phyloP scores from a whole-genome alignment of 2,113 vertebrate species.

The human (Homo sapiens) region DNA sequence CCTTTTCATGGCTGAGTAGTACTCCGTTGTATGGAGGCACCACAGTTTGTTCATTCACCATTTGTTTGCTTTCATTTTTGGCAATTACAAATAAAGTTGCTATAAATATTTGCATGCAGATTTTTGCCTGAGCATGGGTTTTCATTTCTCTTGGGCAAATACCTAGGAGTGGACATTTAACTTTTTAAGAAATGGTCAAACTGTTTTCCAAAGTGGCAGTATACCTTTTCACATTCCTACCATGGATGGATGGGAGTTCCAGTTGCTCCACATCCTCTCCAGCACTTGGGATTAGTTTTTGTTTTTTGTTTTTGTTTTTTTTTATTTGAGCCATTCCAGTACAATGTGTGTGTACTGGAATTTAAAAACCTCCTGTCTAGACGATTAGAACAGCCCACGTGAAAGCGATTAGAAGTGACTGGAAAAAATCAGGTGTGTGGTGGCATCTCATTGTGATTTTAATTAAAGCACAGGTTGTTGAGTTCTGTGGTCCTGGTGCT shows the following conservation, averaged over 20 bases:
- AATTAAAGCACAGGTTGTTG: background rate
- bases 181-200: background rate
- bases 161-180: background rate
- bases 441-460: background rate
- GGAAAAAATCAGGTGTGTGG: background rate
- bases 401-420: too few species aligned
- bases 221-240: rapidly evolving
- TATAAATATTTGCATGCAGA: background rate
- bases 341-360: background rate
- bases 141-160: background rate
- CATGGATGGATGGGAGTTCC: rapidly evolving
- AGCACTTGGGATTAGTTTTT: background rate
- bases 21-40: background rate
- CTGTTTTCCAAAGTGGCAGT: background rate
- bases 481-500: background rate
- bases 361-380: background rate
- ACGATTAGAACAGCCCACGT: background rate
- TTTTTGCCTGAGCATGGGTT: background rate
- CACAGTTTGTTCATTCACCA: background rate
- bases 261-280: rapidly evolving
- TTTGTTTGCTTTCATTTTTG: background rate
- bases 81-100: background rate
- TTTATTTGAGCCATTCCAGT: background rate
- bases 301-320: background rate
- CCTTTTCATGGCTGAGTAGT: background rate